Evolutionary conservation across 2,888 invertebrate genomes (phyloP), one percentile per base, ranked within the genome.

Genomic region (Celastrina argiolus): DNA sequence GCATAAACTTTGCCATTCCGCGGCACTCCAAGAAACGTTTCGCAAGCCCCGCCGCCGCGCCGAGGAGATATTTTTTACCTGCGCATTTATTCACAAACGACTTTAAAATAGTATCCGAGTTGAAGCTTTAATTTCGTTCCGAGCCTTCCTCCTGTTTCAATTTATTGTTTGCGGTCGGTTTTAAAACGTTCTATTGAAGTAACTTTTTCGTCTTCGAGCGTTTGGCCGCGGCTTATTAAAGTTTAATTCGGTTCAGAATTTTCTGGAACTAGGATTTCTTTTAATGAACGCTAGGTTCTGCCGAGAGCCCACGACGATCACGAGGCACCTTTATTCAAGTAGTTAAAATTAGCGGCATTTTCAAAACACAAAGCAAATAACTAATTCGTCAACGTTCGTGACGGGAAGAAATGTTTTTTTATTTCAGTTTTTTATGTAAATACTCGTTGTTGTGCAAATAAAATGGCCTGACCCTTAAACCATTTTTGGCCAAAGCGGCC

Each of bases 1-100:
- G 68, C 72, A 67, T 63, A 69, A 71, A 72, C 66, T 71, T 69
- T 64, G 67, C 63, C 68, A 66, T 70, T 66, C 56, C 36, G 58
- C 45, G 64, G 41, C 66, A 51, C 65, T 65, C 56, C 51, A 71
- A 68, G 67, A 69, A 69, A 66, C 63, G 65, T 36, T 65, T 66
- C 56, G 51, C 51, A 28, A 39, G 66, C 51, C 14, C 34, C 64
- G 18, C 56, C 58, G n/a, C 31, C 31, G 58, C 31, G 56, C n/a
- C n/a, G 8, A 64, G 56, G 22, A 51, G 34, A 64, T 51, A 34
- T 64, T 64, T 64, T 64, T 64, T 58, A 58, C 58, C 58, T 58
- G n/a, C 16, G 58, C 14, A 58, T 31, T 58, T 58, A 58, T 58
- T 58, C 58, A 58, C 56, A 56, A 31, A 56, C 26, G n/a, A 56